Evolutionary conservation across 2,113 vertebrate species (phyloP).

Genomic region (Clarias macrocephalus): DNA sequence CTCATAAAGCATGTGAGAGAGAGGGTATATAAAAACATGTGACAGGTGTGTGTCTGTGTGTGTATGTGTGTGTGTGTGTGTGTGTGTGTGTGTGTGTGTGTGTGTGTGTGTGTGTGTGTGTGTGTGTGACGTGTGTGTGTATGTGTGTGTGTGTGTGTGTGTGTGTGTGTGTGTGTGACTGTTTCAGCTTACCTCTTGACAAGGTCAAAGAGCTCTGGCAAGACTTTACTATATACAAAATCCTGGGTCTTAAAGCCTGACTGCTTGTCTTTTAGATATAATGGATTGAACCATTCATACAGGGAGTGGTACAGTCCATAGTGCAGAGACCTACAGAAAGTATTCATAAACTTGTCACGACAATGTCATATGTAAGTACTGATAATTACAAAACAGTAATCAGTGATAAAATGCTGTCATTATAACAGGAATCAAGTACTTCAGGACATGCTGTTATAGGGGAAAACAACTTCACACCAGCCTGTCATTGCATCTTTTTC

Average conservation of each 20-base stretch:
- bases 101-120: background rate
- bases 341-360: background rate
- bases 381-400: too few relatives aligned
- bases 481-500: too few relatives aligned
- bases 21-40: too few relatives aligned
- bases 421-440: too few relatives aligned
- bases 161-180: background rate
- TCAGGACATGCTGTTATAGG: too few relatives aligned
- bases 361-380: too few relatives aligned
- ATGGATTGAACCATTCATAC: constrained; percentile 92
- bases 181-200: constrained; percentile 78
- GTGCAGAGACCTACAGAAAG: constrained; percentile 76
- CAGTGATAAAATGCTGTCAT: too few relatives aligned
- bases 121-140: background rate
- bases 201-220: constrained; percentile 89
- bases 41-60: background rate
- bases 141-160: background rate
- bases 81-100: background rate
- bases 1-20: background rate
- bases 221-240: constrained; percentile 79
- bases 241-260: constrained; percentile 83
- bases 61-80: background rate
- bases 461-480: too few relatives aligned
- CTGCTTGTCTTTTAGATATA: constrained; percentile 87
- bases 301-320: constrained; percentile 93